These are phyloP conservation scores for Trichonephila inaurata DNA, from an alignment of 1,140 invertebrate genomes.

Conservation along the genomic window DNA sequence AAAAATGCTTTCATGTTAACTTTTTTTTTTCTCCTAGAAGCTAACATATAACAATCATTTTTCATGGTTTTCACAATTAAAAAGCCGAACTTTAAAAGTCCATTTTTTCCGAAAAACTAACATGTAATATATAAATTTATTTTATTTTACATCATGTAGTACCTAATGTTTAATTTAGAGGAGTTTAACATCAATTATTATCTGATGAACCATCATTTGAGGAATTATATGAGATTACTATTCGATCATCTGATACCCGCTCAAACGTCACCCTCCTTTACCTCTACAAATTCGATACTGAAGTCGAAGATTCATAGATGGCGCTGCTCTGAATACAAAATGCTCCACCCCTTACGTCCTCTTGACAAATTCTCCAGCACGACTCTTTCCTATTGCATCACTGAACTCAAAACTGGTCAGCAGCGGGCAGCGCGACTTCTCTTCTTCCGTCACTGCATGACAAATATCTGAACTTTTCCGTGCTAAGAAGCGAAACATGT, in stretches of 20 bases:
- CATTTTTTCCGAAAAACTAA: no score
- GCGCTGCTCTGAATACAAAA: background rate
- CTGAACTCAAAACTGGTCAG: background rate
- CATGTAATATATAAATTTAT: no score
- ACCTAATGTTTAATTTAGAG: background rate
- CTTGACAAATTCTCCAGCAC: background rate
- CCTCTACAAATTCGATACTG: slow-evolving; percentile 20
- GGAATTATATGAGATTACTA: background rate
- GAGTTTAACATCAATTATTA: background rate
- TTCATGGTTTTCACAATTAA: no score
- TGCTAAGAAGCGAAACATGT: slow-evolving; percentile 26
- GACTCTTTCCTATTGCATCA: slow-evolving; percentile 46
- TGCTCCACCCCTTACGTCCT: background rate
- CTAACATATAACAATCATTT: no score
- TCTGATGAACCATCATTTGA: background rate
- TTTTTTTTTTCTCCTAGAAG: no score
- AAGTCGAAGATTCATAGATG: background rate
- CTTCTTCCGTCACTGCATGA: background rate
- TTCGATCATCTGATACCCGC: background rate
- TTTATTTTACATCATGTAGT: no score
- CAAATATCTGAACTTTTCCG: background rate
- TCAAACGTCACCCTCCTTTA: background rate
- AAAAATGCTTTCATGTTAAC: no score
- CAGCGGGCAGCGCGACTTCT: background rate
- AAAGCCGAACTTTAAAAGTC: no score